Base-by-base conservation (phyloP, 1,140 invertebrate species). In the Antheraea mylitta region DNA sequence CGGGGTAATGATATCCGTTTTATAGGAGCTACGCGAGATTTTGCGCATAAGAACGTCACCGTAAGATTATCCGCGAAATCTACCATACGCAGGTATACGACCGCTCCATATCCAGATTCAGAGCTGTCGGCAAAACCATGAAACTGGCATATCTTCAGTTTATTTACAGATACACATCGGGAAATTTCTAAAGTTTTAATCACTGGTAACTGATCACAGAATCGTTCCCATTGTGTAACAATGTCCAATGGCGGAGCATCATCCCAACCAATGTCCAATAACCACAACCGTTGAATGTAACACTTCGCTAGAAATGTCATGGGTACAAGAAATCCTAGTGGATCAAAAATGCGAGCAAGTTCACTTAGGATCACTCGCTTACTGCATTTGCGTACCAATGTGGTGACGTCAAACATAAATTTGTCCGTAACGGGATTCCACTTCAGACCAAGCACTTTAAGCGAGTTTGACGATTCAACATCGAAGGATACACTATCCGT, bases 211-310 rank as follows among this genome's bases (percentile, higher is more conserved):
- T 63, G 18, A 1, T 30, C n/a, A 8, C 19, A 13, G 16, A 22
- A 63, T 10, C 16, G 30, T 10, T 36, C 10, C 61, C 60, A 42
- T 36, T 11, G 3, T 13, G 19, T 13, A 22, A 30, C 61, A 8
- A 74, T 42, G n/a, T 70, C 63, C 11, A 42, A 4, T 11, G 73
- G 73, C 8, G 71, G 45, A 13, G 8, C 30, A 13, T 74, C 69
- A 71, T 74, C 69, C 71, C 71, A 69, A 48, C 58, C 58, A 8
- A 73, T 58, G 18, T 67, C 61, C 8, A 7, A 9, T 7, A 13
- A 7, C 73, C 73, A 75, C 6, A 75, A 22, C 36, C 71, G 61
- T 18, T 74, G 69, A 58, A 71, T 66, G 37, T 71, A 48, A 48
- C 58, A 68, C 60, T 74, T 74, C 11, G 72, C 72, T 48, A 38